phyloP scores from a whole-genome alignment of 2,113 vertebrate species.

The Pelvicachromis taeniatus region DNA sequence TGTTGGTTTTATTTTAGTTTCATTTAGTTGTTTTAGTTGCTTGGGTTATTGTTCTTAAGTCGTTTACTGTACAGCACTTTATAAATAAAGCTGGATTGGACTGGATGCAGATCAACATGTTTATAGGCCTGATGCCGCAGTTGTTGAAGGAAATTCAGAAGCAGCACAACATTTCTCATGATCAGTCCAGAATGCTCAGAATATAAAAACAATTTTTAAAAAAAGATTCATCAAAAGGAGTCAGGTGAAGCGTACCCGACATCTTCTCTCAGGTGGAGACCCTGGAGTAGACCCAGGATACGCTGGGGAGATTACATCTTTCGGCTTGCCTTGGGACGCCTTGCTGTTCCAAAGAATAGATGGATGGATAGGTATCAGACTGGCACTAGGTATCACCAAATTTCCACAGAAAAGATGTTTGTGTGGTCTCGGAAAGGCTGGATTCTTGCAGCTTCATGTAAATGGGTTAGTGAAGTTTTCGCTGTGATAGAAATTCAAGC shows the following conservation, averaged over 20 bases:
- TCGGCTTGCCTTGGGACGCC: rapidly evolving
- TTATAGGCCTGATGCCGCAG: background rate
- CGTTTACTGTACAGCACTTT: too few relatives aligned
- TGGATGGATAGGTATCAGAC: background rate
- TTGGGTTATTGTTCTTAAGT: too few relatives aligned
- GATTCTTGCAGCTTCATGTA: background rate
- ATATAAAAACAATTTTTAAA: background rate
- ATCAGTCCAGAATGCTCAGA: background rate
- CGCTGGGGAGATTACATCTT: background rate
- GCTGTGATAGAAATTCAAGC: background rate
- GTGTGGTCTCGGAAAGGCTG: background rate
- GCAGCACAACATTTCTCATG: background rate
- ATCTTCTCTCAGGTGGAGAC: background rate
- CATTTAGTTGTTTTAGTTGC: too few relatives aligned
- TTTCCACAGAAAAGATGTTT: background rate
- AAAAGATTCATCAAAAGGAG: background rate
- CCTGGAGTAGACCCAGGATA: background rate
- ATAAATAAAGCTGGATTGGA: too few relatives aligned
- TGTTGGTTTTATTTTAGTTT: too few relatives aligned
- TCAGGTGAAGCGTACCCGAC: background rate
- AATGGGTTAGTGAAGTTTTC: background rate
- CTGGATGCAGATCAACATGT: background rate
- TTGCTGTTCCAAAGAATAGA: background rate
- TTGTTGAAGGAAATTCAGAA: background rate
- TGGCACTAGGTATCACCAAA: background rate